Base-by-base conservation (phyloP, 2,888 invertebrate species). In the Mesoligia furuncula region DNA sequence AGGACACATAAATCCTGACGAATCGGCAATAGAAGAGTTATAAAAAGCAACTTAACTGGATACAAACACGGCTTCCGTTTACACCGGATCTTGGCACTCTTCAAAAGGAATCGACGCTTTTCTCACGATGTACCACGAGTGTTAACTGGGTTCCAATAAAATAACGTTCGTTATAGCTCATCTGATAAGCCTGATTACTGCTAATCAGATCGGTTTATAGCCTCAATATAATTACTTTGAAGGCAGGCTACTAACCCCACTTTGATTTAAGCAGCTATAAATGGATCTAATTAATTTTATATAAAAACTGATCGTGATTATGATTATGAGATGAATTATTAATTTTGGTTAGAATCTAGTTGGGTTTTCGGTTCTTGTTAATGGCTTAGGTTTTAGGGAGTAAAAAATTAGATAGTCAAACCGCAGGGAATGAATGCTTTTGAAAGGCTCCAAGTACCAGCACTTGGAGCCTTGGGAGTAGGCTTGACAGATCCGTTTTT, bases 181-280 rank as follows among this genome's bases (percentile, higher is more conserved):
- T 90, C 87, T 89, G 92, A 93, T 94, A 93, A 93, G 85, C 64
- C 90, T 90, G 91, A 93, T 93, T 91, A 93, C 85, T 77, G 75
- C 79, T 93, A 90, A 93, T 92, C 91, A 89, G 81, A 88, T 87
- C 83, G 77, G 85, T 92, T 91, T 92, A 92, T 90, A 83, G 88
- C 90, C 83, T 85, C 88, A 89, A 91, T 93, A 92, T 94, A 93
- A 94, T 94, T 93, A 93, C 90, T 88, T 85, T 74, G 85, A 84
- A 89, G 89, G 89, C 88, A 89, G 88, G 79, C 89, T 82, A 72
- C 76, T 77, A 80, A 74, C 77, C 75, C 77, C 75, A 75, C 81
- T 82, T 80, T 76, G 79, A 82, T 87, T 74, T 87, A 81, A 88
- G 73, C 74, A 88, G 79, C 73, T 68, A 83, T 83, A 85, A 84